Conservation (phyloP, 2,888 invertebrate genomes). For the Boloria selene region DNA sequence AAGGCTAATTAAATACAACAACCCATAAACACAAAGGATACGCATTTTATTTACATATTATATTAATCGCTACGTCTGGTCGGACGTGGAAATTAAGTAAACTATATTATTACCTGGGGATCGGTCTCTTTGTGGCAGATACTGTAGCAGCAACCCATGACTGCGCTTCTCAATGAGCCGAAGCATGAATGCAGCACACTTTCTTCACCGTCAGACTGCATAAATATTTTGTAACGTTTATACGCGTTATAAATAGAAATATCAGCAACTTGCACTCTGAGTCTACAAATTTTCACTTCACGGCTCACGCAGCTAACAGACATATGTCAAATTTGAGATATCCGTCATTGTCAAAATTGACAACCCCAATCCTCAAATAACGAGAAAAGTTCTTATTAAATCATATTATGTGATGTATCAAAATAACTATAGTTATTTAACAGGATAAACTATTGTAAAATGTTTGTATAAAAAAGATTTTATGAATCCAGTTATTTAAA, state of each 20-base stretch:
- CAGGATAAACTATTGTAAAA: too few relatives aligned
- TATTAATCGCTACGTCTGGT: slow-evolving; percentile 14
- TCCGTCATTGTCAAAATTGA: slow-evolving; percentile 12
- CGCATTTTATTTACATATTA: slow-evolving; percentile 24
- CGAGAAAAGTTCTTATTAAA: too few relatives aligned
- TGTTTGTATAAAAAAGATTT: too few relatives aligned
- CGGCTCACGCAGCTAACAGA: slow-evolving; percentile 23
- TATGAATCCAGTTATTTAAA: too few relatives aligned
- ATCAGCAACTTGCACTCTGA: slow-evolving; percentile 56
- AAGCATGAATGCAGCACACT: slow-evolving; percentile 77
- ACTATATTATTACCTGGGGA: slow-evolving; percentile 81
- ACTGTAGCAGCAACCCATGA: slow-evolving; percentile 88
- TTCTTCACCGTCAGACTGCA: slow-evolving; percentile 76
- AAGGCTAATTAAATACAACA: slow-evolving; percentile 3
- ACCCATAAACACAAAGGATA: slow-evolving; percentile 10
- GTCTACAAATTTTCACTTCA: slow-evolving; percentile 46
- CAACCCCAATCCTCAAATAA: neutral
- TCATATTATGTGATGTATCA: too few relatives aligned
- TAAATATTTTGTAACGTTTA: slow-evolving; percentile 69
- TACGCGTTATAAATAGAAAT: slow-evolving; percentile 73
- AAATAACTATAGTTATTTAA: too few relatives aligned
- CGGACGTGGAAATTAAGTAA: slow-evolving; percentile 27
- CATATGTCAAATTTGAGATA: slow-evolving; percentile 6
- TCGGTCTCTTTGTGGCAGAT: slow-evolving; percentile 87
- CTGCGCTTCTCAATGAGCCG: slow-evolving; percentile 72